Base-by-base conservation (phyloP, 2,113 vertebrate genomes). In the Progne subis region DNA sequence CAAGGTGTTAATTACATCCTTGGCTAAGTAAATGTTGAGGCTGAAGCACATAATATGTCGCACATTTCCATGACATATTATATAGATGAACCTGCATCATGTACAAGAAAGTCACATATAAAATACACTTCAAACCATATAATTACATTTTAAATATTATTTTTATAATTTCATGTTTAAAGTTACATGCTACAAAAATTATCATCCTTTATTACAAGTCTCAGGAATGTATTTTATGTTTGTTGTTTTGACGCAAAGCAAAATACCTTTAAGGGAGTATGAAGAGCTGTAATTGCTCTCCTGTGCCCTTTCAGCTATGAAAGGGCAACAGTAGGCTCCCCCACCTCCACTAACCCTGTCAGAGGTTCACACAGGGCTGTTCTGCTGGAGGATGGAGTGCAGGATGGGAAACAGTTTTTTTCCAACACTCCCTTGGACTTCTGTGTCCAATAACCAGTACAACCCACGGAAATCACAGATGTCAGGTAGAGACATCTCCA, bases 401-500 rank as follows among this genome's bases (percentile, higher is more conserved):
- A 26, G 63, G 52, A 47, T 5, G 10, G 53, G 19, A 68, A 12
- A 34, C 34, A 18, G 31, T 37, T 26, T 14, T 17, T 31, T 63
- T 55, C 63, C 57, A 83, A 5, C 7, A 8, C n/a, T 57, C 43
- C 8, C 32, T 32, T n/a, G 65, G 76, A 60, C 50, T 34, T 25
- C 18, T 7, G 1, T 9, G 12, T 52, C 80, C 41, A 31, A 34
- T 24, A 43, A 44, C 37, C 6, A 12, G 23, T 14, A 47, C 26
- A 29, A 23, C 60, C 37, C 67, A n/a, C 0, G 0, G 55, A 26
- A 46, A 77, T 14, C 17, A 2, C 3, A 56, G 61, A 0, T 67
- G 61, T 44, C 32, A 18, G 2, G 41, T 6, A 23, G 31, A 78
- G 6, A 32, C n/a, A 17, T 18, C 70, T n/a, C 57, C 79, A 41